phyloP scores from a whole-genome alignment of 2,888 invertebrate species.

The Ectemnius continuus region DNA sequence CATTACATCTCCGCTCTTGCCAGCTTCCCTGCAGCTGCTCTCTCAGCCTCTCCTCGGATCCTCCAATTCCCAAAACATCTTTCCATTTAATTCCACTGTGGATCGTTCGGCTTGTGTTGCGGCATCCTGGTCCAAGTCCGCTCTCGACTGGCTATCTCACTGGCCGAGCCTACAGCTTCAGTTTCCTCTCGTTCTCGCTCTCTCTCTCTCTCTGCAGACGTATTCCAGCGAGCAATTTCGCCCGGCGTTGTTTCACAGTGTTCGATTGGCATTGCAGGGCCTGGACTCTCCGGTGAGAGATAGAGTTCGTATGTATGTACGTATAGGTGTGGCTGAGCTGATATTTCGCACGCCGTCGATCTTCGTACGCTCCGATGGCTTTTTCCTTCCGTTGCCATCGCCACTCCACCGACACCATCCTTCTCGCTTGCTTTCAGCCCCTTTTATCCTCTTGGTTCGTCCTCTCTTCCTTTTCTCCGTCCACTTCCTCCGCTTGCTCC shows the following conservation, averaged over 20 bases:
- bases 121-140: background rate
- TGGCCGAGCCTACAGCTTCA: background rate
- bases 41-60: conserved; percentile 14
- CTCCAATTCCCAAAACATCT: conserved; percentile 11
- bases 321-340: conserved; percentile 33
- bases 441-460: background rate
- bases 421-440: conserved; percentile 9
- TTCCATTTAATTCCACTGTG: conserved; percentile 2
- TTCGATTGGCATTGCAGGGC: conserved; percentile 16
- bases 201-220: conserved; percentile 9
- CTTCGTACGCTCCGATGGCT: conserved; percentile 54
- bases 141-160: no score
- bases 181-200: no score
- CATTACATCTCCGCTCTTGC: conserved; percentile 14
- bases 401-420: conserved; percentile 6
- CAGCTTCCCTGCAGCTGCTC: background rate
- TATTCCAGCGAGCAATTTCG: conserved; percentile 16
- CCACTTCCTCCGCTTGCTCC: conserved; percentile 9
- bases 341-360: conserved; percentile 53
- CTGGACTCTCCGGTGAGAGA: conserved; percentile 21
- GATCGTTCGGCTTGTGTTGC: background rate
- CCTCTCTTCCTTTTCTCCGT: conserved; percentile 7
- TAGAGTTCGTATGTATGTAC: conserved; percentile 22
- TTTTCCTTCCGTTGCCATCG: conserved; percentile 15
- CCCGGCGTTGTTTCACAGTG: background rate